Evolutionary conservation across 2,888 invertebrate genomes (phyloP).

Genomic region (Mesorhabditis sp.): DNA sequence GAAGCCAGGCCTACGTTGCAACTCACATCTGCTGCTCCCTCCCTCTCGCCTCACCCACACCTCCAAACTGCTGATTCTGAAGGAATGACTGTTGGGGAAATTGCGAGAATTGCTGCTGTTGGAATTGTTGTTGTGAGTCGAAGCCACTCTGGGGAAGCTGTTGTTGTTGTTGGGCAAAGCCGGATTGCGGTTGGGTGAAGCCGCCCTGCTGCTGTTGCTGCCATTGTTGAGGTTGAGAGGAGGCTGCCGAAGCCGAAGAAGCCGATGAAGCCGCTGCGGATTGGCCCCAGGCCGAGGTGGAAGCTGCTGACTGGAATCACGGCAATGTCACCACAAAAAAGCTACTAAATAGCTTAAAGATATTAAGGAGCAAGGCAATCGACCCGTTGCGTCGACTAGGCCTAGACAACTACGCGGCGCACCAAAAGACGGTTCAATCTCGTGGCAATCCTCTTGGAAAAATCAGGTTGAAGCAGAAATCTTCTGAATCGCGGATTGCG

Average conservation of each 20-base stretch:
- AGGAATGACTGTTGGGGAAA: background rate
- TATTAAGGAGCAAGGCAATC: no score
- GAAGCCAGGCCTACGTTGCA: no score
- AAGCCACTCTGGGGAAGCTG: background rate
- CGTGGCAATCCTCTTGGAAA: no score
- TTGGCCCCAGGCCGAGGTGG: background rate
- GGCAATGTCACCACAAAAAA: no score
- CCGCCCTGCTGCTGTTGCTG: background rate
- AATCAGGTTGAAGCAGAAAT: no score
- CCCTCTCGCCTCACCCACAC: no score
- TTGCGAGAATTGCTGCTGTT: background rate
- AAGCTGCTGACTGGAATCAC: background rate
- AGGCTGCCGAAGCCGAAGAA: background rate
- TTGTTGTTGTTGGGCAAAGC: background rate
- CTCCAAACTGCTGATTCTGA: background rate
- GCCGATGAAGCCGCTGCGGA: background rate
- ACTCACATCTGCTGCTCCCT: no score
- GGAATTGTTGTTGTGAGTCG: background rate
- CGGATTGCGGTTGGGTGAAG: background rate
- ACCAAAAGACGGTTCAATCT: no score
- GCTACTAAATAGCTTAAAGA: no score
- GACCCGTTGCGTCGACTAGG: no score
- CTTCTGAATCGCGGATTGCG: no score
- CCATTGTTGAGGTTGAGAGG: slow-evolving; percentile 1
- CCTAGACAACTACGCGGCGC: no score